Base-by-base conservation (phyloP, 2,113 vertebrate species). In the Bufo bufo region DNA sequence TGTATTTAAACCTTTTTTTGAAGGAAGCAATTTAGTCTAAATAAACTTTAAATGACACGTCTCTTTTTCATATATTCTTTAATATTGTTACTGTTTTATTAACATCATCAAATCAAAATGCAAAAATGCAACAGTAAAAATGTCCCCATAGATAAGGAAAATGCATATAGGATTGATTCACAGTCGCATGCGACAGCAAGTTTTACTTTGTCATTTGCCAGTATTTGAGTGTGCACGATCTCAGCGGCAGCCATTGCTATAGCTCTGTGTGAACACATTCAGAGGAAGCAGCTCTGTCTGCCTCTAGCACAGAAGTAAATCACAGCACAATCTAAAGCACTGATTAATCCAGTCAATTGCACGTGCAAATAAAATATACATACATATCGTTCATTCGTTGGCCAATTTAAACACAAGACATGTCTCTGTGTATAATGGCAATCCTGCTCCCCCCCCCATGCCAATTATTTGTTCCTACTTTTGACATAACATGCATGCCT, bases 21-120 rank as follows among this genome's bases (percentile, higher is more conserved):
- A 6, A 80, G 19, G 45, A 82, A 65, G 33, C n/a, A 33, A 69
- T 50, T 65, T 69, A 84, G 82, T 50, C 20, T 33, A 54, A 84
- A 84, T 84, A 84, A 84, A 84, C 49, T 54, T 84, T 19, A 71
- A 71, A 54, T 84, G 11, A 54, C 47, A 17, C 6, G 47, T 84
- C 59, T 69, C n/a, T 81, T 84, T 45, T 23, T 20, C 45, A 52
- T 16, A n/a, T 49, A 84, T 71, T 33, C 13, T 52, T 69, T 43
- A 54, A 54, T 71, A 52, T 66, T 20, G 14, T 72, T 8, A 50
- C 49, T 47, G 6, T 49, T 8, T 74, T 74, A 49, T 47, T 45
- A 6, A 72, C 23, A 16, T 17, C 10, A 10, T 69, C 20, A 69
- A 13, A 33, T 33, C 33, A 33, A 33, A 33, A 33, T 33, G 33